These are phyloP conservation scores for Monomorium pharaonis DNA, from an alignment of 1,140 invertebrate genomes.

Conservation along the genomic window DNA sequence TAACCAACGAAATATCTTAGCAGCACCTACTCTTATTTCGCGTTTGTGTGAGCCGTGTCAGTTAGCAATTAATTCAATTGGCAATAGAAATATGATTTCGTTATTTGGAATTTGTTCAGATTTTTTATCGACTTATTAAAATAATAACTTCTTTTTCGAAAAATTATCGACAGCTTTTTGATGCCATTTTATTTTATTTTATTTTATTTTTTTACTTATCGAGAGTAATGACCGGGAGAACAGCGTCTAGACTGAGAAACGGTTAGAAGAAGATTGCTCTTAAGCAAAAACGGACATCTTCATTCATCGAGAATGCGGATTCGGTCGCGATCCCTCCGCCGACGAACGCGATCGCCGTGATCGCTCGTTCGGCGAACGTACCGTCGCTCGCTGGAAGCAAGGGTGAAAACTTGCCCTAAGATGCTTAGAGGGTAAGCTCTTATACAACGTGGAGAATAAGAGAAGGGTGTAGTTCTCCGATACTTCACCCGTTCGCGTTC, in stretches of 20 bases:
- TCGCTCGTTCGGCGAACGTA: conserved; percentile 63
- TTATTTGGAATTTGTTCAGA: not conserved
- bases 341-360: conserved; percentile 36
- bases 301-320: not conserved
- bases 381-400: conserved; percentile 69
- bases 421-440: conserved; percentile 84
- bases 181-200: not conserved
- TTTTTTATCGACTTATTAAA: not conserved
- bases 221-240: not conserved
- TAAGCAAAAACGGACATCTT: not conserved
- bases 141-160: not conserved
- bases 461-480: conserved; percentile 69
- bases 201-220: not conserved
- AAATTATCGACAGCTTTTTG: not conserved
- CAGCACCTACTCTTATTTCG: conserved; percentile 16
- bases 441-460: conserved; percentile 82
- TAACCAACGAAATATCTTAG: conserved; percentile 49
- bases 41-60: not conserved
- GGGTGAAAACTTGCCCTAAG: conserved; percentile 85
- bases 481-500: conserved; percentile 33
- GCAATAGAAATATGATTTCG: not conserved
- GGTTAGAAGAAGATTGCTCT: not conserved
- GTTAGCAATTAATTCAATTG: not conserved
- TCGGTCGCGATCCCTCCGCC: conserved; percentile 26
- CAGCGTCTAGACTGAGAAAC: not conserved